Evolutionary conservation across 2,113 vertebrate species (phyloP).

Genomic region (Alectura lathami): DNA sequence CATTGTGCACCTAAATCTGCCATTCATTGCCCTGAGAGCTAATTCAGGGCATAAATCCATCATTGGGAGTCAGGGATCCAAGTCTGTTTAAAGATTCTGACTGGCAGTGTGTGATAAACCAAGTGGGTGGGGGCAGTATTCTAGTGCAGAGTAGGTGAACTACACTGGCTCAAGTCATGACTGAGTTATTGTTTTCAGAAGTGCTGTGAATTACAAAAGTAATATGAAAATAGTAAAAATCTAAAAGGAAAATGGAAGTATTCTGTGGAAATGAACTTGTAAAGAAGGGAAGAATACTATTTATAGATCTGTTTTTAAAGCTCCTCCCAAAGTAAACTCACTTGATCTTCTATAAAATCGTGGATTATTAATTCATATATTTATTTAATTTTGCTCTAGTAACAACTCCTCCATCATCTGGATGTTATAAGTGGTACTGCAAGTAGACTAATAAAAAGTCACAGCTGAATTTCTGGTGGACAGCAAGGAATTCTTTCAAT

Average conservation of each 20-base stretch:
- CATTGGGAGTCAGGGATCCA: not conserved
- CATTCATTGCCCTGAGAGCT: not conserved
- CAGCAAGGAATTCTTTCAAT: not conserved
- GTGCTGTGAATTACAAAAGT: not conserved
- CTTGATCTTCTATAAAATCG: not conserved
- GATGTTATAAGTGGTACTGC: not conserved
- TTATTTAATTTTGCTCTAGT: not conserved
- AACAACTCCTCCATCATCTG: not conserved
- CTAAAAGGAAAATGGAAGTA: not conserved
- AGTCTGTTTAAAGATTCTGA: not conserved
- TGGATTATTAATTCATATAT: not conserved
- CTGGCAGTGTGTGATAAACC: not conserved
- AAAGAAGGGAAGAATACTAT: not conserved
- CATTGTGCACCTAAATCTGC: not conserved
- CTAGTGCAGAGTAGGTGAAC: not conserved
- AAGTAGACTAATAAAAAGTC: not conserved
- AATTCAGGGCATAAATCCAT: not conserved
- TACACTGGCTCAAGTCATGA: not conserved
- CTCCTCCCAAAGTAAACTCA: not conserved
- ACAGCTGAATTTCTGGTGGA: slow-evolving; percentile 2
- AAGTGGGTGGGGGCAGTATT: not conserved
- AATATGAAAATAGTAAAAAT: not conserved
- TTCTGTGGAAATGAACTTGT: not conserved
- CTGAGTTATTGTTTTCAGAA: not conserved
- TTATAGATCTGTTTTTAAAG: not conserved